phyloP scores from a whole-genome alignment of 2,888 invertebrate genomes.

The Mythimna loreyi region DNA sequence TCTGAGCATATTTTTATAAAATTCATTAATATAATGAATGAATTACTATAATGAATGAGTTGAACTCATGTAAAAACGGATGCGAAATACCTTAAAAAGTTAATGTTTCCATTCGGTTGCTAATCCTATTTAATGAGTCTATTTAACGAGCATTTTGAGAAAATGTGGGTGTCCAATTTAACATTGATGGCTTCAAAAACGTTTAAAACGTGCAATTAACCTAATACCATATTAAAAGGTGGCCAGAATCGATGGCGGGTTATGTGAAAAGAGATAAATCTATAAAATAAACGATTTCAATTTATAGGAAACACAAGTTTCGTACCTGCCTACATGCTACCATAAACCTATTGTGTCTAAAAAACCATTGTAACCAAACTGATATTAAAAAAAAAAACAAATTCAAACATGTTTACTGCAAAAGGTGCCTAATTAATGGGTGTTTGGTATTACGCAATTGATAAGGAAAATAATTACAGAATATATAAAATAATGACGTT shows the following conservation, averaged over 20 bases:
- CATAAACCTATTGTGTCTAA: neutral
- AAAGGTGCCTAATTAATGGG: neutral
- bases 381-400: neutral
- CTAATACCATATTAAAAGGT: conserved; percentile 32
- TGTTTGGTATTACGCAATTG: neutral
- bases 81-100: conserved; percentile 18
- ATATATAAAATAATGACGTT: neutral
- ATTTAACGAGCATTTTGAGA: conserved; percentile 25
- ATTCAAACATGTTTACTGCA: neutral
- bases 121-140: conserved; percentile 36
- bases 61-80: neutral
- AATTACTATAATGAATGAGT: too few species aligned
- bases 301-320: neutral
- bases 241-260: neutral
- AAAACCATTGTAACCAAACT: neutral
- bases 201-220: conserved; percentile 45
- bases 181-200: conserved; percentile 40
- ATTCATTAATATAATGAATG: too few species aligned
- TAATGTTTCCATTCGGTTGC: conserved; percentile 25
- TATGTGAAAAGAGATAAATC: conserved; percentile 10
- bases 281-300: neutral
- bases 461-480: neutral
- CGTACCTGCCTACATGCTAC: neutral
- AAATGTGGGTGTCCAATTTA: conserved; percentile 50
- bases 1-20: neutral